Base-by-base conservation (phyloP, 2,113 vertebrate genomes). In the Platanista minor region DNA sequence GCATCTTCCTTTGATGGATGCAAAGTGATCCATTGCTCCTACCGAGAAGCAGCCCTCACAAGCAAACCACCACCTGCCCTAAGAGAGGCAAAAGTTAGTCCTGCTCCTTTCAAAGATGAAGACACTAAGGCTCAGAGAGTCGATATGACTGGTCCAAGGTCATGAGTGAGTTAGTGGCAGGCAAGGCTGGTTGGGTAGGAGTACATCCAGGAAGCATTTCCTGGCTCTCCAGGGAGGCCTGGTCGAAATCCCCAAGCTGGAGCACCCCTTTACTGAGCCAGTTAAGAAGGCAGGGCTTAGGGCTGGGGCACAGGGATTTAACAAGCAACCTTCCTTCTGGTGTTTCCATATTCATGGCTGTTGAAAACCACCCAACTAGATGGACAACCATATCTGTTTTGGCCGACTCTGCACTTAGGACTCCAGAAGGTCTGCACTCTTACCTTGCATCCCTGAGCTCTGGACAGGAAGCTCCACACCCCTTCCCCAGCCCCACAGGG, bases 1-100 rank as follows among this genome's bases (percentile, higher is more conserved):
- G 39, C n/a, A 3, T 29, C 12, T 43, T 33, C 43, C 4, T 43
- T 2, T 25, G 59, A 31, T 31, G 29, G 27, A 8, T 43, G 39
- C 33, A 8, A 21, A 77, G 12, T 0, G 2, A 29, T 15, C 41
- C n/a, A 3, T 33, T 27, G 46, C 11, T 43, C 6, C 81, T 54
- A 13, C 0, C 7, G 20, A 88, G 82, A 43, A 74, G 33, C 39
- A 8, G 12, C 23, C 27, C 23, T 69, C 5, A 9, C 23, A 27
- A 54, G 25, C 33, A 25, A 57, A 62, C 0, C 3, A 21, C 13
- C 11, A 5, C 9, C 20, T 49, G 17, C 2, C 8, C 2, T 2
- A 18, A 1, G 13, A 67, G 52, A 69, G 21, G 41, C 2, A 27
- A 13, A 4, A 41, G 7, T 9, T 46, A 10, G 3, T 14, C 23